These are phyloP conservation scores for Diachasma alloeum DNA, from an alignment of 1,140 invertebrate genomes.

Conservation along the genomic window DNA sequence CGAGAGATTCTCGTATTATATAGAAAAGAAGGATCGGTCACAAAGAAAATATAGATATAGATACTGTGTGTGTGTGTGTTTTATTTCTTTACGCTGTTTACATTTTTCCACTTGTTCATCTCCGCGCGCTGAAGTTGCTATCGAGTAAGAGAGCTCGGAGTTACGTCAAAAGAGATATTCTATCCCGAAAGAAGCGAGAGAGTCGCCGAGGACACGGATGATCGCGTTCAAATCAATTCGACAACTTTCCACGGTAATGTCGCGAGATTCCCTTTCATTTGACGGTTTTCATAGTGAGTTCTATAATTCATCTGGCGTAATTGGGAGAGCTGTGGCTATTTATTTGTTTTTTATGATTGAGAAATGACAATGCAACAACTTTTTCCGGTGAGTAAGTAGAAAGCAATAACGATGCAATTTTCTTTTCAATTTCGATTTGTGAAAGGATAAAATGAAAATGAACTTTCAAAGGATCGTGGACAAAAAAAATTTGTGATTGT, in stretches of 20 bases:
- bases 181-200: neutral
- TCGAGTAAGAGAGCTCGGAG: neutral
- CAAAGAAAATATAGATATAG: no score
- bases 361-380: neutral
- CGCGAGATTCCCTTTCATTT: neutral
- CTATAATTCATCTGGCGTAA: neutral
- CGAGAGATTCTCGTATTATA: no score
- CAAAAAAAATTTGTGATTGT: no score
- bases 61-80: no score
- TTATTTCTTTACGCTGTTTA: neutral
- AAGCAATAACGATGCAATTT: neutral
- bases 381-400: neutral
- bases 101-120: neutral
- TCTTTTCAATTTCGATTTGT: neutral
- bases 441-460: neutral
- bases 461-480: no score
- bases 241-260: constrained; percentile 7
- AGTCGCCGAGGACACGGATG: constrained; percentile 3
- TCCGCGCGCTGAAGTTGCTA: neutral
- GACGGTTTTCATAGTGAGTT: neutral
- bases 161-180: constrained; percentile 10
- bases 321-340: neutral
- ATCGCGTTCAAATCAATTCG: constrained; percentile 16
- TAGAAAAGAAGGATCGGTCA: no score
- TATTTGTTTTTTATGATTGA: neutral